Conservation (phyloP, 1,140 invertebrate species). For the Gonioctena quinquepunctata region DNA sequence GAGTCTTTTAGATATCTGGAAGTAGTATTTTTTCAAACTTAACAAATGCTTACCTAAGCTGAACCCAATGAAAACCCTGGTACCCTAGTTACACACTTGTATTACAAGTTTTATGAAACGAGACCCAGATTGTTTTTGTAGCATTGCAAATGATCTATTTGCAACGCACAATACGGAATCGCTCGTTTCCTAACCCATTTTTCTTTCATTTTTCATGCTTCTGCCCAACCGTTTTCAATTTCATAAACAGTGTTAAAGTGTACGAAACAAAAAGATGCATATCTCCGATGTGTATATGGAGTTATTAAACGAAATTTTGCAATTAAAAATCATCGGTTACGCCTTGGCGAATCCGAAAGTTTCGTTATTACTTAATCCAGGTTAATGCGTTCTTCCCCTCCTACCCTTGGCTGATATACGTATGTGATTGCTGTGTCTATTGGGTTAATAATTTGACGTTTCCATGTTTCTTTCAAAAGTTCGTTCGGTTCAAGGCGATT, state of each 20-base stretch:
- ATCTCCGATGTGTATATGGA: neutral
- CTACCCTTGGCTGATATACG: no score
- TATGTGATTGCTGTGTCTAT: slow-evolving; percentile 12
- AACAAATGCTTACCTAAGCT: no score
- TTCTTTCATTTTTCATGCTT: neutral
- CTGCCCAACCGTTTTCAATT: neutral
- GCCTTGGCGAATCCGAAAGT: slow-evolving; percentile 17
- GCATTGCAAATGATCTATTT: no score
- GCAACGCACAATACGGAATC: no score
- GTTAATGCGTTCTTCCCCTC: slow-evolving; percentile 9
- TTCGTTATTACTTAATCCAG: slow-evolving; percentile 18
- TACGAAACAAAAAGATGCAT: slow-evolving; percentile 8
- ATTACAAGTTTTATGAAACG: no score
- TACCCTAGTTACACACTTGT: no score
- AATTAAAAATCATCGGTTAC: slow-evolving; percentile 25
- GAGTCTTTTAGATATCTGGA: no score
- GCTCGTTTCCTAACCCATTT: neutral
- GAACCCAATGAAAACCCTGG: no score
- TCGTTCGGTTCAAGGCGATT: neutral
- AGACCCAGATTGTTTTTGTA: no score
- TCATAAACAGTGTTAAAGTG: slow-evolving; percentile 10
- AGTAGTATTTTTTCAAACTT: no score
- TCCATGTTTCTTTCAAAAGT: neutral
- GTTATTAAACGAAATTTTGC: slow-evolving; percentile 23
- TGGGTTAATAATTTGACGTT: neutral